Evolutionary conservation across 2,888 invertebrate species (phyloP), one percentile per base, ranked within the genome.

Genomic region (Panorpa germanica): DNA sequence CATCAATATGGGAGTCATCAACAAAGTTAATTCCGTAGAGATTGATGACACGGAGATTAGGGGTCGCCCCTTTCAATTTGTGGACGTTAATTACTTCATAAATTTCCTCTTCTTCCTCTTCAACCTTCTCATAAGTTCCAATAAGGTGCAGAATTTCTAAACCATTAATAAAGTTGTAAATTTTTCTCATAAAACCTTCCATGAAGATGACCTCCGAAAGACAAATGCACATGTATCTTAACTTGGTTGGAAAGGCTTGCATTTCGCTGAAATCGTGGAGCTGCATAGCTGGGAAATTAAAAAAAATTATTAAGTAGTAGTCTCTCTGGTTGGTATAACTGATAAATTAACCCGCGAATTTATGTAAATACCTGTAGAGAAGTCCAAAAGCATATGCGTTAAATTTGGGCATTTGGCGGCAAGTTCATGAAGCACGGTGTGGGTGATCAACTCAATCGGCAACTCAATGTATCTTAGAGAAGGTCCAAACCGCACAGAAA

Each of bases 141-240:
- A 99, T 86, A 32, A 99, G 66, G 57, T 98, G 98, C 31, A 99
- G 61, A 32, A 91, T 83, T 61, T 98, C 93, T 34, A 99, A 57
- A 4, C 96, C 96, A 41, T 96, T 96, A 47, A 99, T 91, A 47
- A 96, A 98, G 53, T 96, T 96, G 57, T 99, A 99, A 38, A 98
- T 98, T 57, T 98, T 93, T 40, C 98, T 61, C 90, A 99, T 95
- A 52, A 99, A 98, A 9, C 98, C 98, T 52, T 99, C 98, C 82
- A 99, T 88, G 59, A 99, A 99, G 55, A 99, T 99, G 39, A 98
- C 95, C 55, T 98, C 98, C 0, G 93, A 95, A 22, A 99, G 61
- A 41, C 98, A 99, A 46, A 99, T 85, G 52, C 88, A 86, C 57
- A 95, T 69, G 53, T 91, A 93, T 25, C 77, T 74, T 34, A 99